Evolutionary conservation across 2,797 vertebrate genomes (phyloP).

Genomic region (Tokudaia tokunoshimensis): DNA sequence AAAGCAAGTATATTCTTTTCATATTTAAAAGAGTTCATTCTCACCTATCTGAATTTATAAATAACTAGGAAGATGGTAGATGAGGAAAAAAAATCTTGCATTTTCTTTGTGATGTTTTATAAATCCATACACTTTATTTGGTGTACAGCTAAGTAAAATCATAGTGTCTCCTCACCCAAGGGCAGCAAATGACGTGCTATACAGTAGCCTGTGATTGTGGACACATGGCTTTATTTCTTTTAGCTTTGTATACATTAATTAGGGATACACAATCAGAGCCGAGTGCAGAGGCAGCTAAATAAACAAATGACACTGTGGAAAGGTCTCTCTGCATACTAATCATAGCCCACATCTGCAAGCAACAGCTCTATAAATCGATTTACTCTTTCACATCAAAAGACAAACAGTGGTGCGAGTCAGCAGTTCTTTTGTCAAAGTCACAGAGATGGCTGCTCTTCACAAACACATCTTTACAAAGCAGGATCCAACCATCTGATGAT

Average conservation of each 20-base stretch:
- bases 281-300: slow-evolving; percentile 92
- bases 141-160: slow-evolving; percentile 80
- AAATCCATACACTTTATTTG: slow-evolving; percentile 78
- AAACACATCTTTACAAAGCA: slow-evolving; percentile 94
- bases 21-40: slow-evolving; percentile 80
- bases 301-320: slow-evolving; percentile 92
- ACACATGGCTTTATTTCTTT: slow-evolving; percentile 88
- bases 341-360: slow-evolving; percentile 94
- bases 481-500: slow-evolving; percentile 96
- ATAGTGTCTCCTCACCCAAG: slow-evolving; percentile 80
- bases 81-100: slow-evolving; percentile 69
- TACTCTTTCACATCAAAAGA: slow-evolving; percentile 99
- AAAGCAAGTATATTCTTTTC: slow-evolving; percentile 75
- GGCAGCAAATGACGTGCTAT: slow-evolving; percentile 82
- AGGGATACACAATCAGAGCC: slow-evolving; percentile 90
- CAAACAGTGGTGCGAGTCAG: slow-evolving; percentile 99
- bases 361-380: slow-evolving; percentile 98
- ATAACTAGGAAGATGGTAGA: slow-evolving; percentile 72
- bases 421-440: slow-evolving; percentile 99
- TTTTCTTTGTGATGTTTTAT: slow-evolving; percentile 71
- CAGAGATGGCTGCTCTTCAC: slow-evolving; percentile 97
- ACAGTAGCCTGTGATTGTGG: slow-evolving; percentile 85
- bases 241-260: slow-evolving; percentile 92
- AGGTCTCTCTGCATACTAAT: slow-evolving; percentile 97
- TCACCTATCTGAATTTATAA: slow-evolving; percentile 74